Conservation (phyloP, 2,113 vertebrate species). For the Azemiops feae region DNA sequence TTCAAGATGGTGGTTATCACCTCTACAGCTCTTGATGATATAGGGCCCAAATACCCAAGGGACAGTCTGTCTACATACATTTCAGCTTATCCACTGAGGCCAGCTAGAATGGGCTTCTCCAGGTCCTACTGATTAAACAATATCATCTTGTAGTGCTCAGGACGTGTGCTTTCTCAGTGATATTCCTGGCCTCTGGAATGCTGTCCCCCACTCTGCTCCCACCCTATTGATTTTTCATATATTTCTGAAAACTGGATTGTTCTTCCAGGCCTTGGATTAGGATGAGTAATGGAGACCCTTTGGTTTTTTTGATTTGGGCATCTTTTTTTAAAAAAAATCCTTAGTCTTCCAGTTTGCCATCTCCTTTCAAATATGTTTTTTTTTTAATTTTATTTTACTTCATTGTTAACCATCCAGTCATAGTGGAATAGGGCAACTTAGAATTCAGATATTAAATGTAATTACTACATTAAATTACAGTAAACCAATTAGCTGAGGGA, state of each 20-base stretch:
- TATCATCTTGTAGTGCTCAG: not conserved
- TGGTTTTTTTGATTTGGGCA: not conserved
- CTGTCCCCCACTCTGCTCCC: not conserved
- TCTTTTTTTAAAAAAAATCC: not conserved
- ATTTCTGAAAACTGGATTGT: not conserved
- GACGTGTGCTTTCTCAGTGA: not conserved
- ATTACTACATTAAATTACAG: not conserved
- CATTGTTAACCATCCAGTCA: not conserved
- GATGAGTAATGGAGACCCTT: not conserved
- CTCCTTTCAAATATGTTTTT: not conserved
- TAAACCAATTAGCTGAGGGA: not conserved
- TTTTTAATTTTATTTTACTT: not conserved
- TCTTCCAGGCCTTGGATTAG: not conserved
- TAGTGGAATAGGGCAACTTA: not conserved
- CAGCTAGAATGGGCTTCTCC: not conserved
- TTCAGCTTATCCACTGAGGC: not conserved
- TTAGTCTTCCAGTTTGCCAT: not conserved
- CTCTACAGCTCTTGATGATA: not conserved
- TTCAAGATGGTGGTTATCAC: not conserved
- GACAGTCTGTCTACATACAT: not conserved
- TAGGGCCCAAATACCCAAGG: not conserved
- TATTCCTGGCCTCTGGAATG: not conserved
- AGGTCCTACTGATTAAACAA: not conserved
- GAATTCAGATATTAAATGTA: not conserved
- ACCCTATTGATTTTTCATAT: not conserved